Evolutionary conservation across 2,888 invertebrate species (phyloP), one percentile per base, ranked within the genome.

Genomic region (Melinaea menophilus): DNA sequence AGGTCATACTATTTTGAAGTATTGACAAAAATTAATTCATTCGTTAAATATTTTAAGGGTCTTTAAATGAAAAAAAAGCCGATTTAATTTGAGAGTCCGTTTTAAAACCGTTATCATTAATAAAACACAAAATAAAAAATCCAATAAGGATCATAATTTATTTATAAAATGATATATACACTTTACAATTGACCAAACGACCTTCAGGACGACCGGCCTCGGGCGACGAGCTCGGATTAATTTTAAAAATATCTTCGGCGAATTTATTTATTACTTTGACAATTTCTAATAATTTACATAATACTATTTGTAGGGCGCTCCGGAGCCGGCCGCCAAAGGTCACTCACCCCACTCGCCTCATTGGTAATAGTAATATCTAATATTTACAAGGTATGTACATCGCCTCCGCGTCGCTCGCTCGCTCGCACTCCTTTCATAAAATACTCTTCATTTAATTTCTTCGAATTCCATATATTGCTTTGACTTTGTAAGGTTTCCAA

Each of bases 131-230:
- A 66, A 74, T 81, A 68, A 80, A 84, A 85, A 85, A 86, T 86
- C 90, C 89, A 89, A 89, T 79, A 88, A 85, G 89, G 89, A 89
- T 81, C 78, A 86, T 87, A 83, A 88, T 90, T 90, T 88, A 90
- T 88, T 89, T 82, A 84, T 73, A 87, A 88, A 88, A 85, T 82
- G 76, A 83, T 89, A 88, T 88, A 81, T 89, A 90, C 90, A 90
- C 85, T 89, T 86, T 89, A 89, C 90, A 90, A 86, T 88, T 88
- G 87, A 88, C 88, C 81, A 72, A 79, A 80, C 81, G 79, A 76
- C 74, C 78, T 73, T 79, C 80, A 82, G 81, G 78, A 79, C 77
- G 82, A 78, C 81, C 75, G 81, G 79, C 76, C 70, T 68, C 63
- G 31, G 2, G 31, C 22, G 51, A 11, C n/a, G 51, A 51, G 51